Evolutionary conservation across 2,888 invertebrate species (phyloP).

Genomic region (Glyphotaelius pellucidus): DNA sequence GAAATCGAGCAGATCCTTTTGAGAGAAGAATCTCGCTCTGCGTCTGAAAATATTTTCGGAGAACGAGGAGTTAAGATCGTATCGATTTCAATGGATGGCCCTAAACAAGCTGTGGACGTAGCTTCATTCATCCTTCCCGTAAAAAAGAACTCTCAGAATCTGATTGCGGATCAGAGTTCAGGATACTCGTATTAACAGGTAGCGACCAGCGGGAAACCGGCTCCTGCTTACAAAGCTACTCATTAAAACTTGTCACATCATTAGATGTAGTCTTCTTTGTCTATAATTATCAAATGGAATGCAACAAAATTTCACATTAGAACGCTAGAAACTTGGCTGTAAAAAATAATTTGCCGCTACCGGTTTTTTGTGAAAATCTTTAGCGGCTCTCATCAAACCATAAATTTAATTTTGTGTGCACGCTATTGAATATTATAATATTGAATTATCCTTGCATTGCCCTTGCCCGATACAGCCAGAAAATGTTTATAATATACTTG

Average conservation of each 20-base stretch:
- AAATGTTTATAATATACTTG: neutral
- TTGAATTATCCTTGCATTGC: neutral
- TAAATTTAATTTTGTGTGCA: neutral
- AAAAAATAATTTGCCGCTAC: neutral
- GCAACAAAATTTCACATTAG: neutral
- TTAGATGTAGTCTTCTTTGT: neutral
- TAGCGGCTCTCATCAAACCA: neutral
- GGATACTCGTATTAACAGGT: neutral
- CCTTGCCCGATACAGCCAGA: neutral
- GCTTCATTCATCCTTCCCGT: conserved; percentile 37
- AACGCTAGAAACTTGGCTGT: neutral
- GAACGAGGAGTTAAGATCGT: neutral
- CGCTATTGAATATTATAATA: neutral
- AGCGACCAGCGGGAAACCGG: neutral
- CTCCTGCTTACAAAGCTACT: neutral
- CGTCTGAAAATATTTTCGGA: neutral
- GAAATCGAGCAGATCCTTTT: conserved; percentile 47
- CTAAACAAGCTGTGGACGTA: conserved; percentile 18
- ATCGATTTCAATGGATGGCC: conserved; percentile 40
- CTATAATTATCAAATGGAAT: neutral
- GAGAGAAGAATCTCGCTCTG: conserved; percentile 46
- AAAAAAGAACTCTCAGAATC: conserved; percentile 5
- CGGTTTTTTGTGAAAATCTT: neutral
- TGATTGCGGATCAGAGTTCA: neutral
- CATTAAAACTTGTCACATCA: neutral